Conservation (phyloP, 2,113 vertebrate species). For the Macaca nemestrina region DNA sequence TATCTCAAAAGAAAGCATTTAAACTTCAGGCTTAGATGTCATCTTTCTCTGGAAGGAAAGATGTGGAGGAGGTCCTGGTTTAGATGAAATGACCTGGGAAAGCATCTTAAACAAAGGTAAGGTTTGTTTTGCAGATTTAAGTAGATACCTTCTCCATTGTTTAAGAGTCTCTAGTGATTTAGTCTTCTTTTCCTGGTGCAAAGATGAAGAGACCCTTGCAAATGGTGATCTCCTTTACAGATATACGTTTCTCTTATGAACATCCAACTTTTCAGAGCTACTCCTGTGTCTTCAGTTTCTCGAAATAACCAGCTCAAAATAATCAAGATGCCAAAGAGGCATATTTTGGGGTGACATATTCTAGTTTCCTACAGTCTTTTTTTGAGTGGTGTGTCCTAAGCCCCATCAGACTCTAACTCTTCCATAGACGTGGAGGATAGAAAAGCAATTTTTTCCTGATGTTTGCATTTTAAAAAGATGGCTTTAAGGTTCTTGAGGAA, state of each 20-base stretch:
- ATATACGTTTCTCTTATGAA: neutral
- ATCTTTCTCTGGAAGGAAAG: neutral
- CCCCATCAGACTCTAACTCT: neutral
- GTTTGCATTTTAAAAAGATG: neutral
- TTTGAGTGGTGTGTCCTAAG: neutral
- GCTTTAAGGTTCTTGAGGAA: neutral
- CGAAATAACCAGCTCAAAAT: neutral
- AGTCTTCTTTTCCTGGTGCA: neutral
- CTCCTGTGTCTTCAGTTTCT: neutral
- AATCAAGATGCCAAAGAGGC: neutral
- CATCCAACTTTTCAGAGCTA: neutral
- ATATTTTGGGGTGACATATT: neutral
- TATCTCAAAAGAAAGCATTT: neutral
- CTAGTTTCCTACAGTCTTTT: neutral
- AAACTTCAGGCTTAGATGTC: neutral
- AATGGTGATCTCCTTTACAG: neutral
- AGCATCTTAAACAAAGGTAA: neutral
- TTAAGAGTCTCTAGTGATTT: neutral
- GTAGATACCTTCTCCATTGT: too few species aligned
- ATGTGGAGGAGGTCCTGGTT: too few species aligned
- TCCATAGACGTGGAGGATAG: neutral
- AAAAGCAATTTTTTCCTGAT: neutral
- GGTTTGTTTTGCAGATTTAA: neutral
- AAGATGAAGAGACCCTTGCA: neutral
- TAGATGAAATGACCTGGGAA: too few species aligned